phyloP scores from a whole-genome alignment of 2,888 invertebrate genomes.

The Diogma glabrata region DNA sequence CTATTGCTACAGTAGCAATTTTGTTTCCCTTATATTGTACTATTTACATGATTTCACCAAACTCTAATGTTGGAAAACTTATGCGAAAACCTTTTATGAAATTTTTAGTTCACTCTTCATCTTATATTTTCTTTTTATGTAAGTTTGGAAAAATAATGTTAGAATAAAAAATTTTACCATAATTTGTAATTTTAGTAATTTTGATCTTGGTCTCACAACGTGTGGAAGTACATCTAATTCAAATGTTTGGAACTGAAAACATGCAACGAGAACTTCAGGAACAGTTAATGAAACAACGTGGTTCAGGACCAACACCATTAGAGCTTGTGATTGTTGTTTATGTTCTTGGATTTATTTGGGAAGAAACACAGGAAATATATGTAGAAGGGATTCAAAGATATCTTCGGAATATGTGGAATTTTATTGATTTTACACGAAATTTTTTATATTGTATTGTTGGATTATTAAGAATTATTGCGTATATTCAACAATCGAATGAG shows the following conservation, averaged over 20 bases:
- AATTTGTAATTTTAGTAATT: conserved; percentile 49
- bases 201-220: conserved; percentile 87
- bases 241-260: conserved; percentile 57
- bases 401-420: conserved; percentile 90
- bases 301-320: conserved; percentile 71
- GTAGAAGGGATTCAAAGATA: conserved; percentile 77
- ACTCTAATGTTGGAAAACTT: conserved; percentile 64
- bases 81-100: conserved; percentile 95
- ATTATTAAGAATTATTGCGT: conserved; percentile 55
- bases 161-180: not conserved
- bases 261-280: conserved; percentile 51
- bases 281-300: conserved; percentile 60
- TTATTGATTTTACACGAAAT: conserved; percentile 88
- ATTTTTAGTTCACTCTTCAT: conserved; percentile 87
- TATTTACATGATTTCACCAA: conserved; percentile 75
- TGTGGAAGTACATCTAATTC: conserved; percentile 64
- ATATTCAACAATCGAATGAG: conserved; percentile 60
- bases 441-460: conserved; percentile 67
- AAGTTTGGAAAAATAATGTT: conserved; percentile 33
- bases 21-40: conserved; percentile 80
- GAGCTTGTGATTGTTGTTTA: conserved; percentile 76
- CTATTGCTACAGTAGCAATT: conserved; percentile 62
- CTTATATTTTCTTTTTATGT: conserved; percentile 89
- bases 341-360: conserved; percentile 81
- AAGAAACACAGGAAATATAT: conserved; percentile 85